Conservation (phyloP, 2,888 invertebrate species). For the Ernsta delagoae region DNA sequence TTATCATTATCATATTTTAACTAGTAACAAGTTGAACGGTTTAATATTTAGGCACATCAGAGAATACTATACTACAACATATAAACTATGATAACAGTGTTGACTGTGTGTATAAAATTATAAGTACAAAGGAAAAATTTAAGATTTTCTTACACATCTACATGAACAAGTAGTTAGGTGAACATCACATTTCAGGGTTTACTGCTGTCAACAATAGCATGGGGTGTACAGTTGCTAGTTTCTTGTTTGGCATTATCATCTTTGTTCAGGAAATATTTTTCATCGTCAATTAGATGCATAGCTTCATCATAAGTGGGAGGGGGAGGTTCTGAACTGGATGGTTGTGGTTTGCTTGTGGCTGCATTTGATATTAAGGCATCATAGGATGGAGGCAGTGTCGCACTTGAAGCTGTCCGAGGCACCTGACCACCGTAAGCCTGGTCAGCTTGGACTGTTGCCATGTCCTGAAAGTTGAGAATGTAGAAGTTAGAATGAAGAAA, state of each 20-base stretch:
- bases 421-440: constrained; percentile 81
- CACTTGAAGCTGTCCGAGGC: constrained; percentile 83
- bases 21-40: constrained; percentile 56
- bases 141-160: constrained; percentile 70
- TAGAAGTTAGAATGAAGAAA: too few species aligned
- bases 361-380: constrained; percentile 82
- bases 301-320: constrained; percentile 88
- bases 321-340: constrained; percentile 82
- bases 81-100: constrained; percentile 45
- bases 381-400: constrained; percentile 86
- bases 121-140: constrained; percentile 80
- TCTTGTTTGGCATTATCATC: constrained; percentile 70
- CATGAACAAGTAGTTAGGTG: constrained; percentile 50
- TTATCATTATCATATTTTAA: too few species aligned
- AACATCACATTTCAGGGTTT: constrained; percentile 66
- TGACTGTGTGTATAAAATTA: constrained; percentile 64
- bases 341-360: constrained; percentile 69
- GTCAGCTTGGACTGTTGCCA: constrained; percentile 83
- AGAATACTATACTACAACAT: constrained; percentile 61
- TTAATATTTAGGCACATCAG: constrained; percentile 77
- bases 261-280: constrained; percentile 63
- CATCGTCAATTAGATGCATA: constrained; percentile 81
- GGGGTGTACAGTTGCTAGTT: constrained; percentile 62
- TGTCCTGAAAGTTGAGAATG: constrained; percentile 71
- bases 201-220: constrained; percentile 58